Conservation (phyloP, 2,113 vertebrate species). For the Tragelaphus imberbis region DNA sequence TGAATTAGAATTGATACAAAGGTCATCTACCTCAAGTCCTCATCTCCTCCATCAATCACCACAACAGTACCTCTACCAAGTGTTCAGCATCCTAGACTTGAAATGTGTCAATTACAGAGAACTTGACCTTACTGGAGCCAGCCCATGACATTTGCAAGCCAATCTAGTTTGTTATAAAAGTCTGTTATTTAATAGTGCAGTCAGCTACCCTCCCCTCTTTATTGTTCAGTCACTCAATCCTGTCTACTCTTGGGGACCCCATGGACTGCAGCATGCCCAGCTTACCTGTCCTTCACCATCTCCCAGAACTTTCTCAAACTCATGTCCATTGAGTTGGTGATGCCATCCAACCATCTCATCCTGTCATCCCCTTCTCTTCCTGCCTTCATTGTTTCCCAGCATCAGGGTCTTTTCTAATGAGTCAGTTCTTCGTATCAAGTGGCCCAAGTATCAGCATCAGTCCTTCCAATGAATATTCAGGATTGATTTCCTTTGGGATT, state of each 20-base stretch:
- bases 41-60: slow-evolving; percentile 6
- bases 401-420: neutral
- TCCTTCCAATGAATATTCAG: neutral
- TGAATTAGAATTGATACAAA: slow-evolving; percentile 21
- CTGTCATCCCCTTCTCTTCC: neutral
- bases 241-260: neutral
- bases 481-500: neutral
- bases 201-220: neutral
- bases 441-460: neutral
- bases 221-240: neutral
- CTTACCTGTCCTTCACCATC: neutral
- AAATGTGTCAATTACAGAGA: slow-evolving; percentile 36
- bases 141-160: neutral
- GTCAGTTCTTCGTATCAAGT: neutral
- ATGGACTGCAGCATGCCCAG: neutral
- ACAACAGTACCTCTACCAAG: slow-evolving; percentile 16
- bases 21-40: neutral
- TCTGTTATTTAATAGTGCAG: slow-evolving; percentile 7
- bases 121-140: neutral
- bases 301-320: neutral
- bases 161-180: slow-evolving; percentile 16
- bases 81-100: neutral
- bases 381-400: neutral
- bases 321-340: neutral
- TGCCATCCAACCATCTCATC: neutral